A percentile compares a stretch with the other conserved stretches of the same genome.
Conservation (phyloP, 1,140 invertebrate genomes). For the Dendrolimus kikuchii region DNA sequence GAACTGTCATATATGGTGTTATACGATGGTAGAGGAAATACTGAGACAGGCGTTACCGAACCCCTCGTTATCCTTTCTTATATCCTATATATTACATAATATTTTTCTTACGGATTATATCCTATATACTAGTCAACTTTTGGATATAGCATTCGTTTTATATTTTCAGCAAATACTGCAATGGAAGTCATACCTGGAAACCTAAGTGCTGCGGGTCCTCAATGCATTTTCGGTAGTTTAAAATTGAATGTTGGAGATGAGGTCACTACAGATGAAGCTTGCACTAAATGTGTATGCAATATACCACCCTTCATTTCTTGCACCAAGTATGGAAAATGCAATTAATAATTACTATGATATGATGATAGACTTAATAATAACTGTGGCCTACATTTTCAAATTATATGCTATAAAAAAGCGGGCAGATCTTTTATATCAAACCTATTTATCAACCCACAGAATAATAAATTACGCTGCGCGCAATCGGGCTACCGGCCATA, state of each 20-base stretch:
- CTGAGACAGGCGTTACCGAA: no score
- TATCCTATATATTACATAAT: background rate
- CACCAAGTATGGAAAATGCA: slow-evolving; percentile 28
- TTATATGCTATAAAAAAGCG: no score
- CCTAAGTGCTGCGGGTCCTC: slow-evolving; percentile 26
- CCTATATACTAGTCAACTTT: background rate
- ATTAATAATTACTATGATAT: no score
- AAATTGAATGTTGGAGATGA: slow-evolving; percentile 57
- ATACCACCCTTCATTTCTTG: slow-evolving; percentile 64
- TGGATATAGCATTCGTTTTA: background rate
- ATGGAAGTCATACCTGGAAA: slow-evolving; percentile 47
- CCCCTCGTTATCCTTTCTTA: no score
- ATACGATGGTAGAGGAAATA: no score
- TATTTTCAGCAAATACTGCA: slow-evolving; percentile 33
- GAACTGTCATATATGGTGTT: no score
- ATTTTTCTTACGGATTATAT: background rate
- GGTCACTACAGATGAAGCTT: slow-evolving; percentile 46
- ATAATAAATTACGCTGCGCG: no score
- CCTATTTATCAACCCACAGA: no score
- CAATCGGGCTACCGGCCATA: no score
- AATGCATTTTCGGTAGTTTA: slow-evolving; percentile 58
- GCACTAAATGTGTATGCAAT: slow-evolving; percentile 53
- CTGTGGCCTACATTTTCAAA: no score
- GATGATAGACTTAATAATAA: no score
- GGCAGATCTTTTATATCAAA: no score